A percentile compares a stretch with the other conserved stretches of the same genome.
Evolutionary conservation across 1,140 invertebrate genomes (phyloP).

Genomic region (Nomia melanderi): DNA sequence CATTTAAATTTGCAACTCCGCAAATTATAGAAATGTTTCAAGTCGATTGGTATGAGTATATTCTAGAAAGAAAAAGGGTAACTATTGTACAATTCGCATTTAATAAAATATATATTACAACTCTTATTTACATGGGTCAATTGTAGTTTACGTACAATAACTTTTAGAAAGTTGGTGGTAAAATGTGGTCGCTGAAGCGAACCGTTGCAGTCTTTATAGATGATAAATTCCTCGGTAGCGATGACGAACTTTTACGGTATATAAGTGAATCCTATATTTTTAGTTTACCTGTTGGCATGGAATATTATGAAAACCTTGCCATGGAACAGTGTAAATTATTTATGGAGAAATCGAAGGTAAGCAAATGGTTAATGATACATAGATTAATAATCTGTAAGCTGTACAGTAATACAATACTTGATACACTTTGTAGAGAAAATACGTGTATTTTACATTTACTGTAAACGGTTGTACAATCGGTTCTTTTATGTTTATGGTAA

Average conservation of each 20-base stretch:
- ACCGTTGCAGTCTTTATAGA: slow-evolving; percentile 60
- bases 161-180: slow-evolving; percentile 43
- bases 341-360: slow-evolving; percentile 49
- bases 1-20: slow-evolving; percentile 46
- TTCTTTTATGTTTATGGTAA: slow-evolving; percentile 61
- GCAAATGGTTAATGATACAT: not conserved
- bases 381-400: slow-evolving; percentile 12
- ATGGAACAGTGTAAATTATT: slow-evolving; percentile 36
- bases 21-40: slow-evolving; percentile 58
- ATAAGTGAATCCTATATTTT: slow-evolving; percentile 46
- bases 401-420: not conserved
- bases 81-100: not conserved
- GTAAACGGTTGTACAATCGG: slow-evolving; percentile 39
- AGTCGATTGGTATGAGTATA: slow-evolving; percentile 54
- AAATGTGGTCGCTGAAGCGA: slow-evolving; percentile 47
- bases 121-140: not conserved
- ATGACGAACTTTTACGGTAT: slow-evolving; percentile 50
- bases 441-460: slow-evolving; percentile 60
- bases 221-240: slow-evolving; percentile 54
- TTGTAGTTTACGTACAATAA: slow-evolving; percentile 24
- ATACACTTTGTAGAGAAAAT: slow-evolving; percentile 38
- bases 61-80: slow-evolving; percentile 51
- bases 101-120: not conserved
- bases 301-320: slow-evolving; percentile 54
- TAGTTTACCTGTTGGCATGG: slow-evolving; percentile 36